Base-by-base conservation (phyloP, 2,113 vertebrate species). In the Calidris pygmaea region DNA sequence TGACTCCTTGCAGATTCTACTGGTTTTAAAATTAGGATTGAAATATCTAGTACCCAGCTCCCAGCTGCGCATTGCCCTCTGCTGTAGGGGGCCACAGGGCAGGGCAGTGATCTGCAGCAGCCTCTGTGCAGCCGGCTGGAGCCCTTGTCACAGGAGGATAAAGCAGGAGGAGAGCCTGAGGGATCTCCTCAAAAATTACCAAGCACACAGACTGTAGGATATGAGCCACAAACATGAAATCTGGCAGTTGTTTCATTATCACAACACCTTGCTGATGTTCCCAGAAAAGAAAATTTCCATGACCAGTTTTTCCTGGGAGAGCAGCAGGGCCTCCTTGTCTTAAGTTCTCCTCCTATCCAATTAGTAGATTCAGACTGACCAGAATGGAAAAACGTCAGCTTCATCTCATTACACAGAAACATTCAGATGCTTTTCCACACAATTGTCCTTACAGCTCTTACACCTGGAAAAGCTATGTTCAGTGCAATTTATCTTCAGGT, bases 71-170 rank as follows among this genome's bases (percentile, higher is more conserved):
- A 17, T 23, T 79, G 50, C 32, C n/a, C 43, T 59, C 48, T 59
- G 50, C 67, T 59, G 45, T 30, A 7, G 20, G 29, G 29, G 30
- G 4, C 12, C 14, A 14, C 23, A 19, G 6, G 12, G 20, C 32
- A 20, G 7, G 48, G 55, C 45, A 3, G 4, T 27, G 34, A 50
- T 15, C 48, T 32, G 17, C 27, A 30, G 37, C 55, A 83, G 26
- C 13, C 26, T 34, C 81, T 22, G 7, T 6, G 14, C 41, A 52
- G 41, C 15, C 0, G 0, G 26, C 45, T 63, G 48, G n/a, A 80
- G 56, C 45, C 7, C 4, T 4, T 4, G 2, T 2, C 9, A 7
- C 17, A 20, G n/a, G 20, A 45, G 10, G 1, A 1, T 15, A 50
- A 72, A 43, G 15, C 58, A 66, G n/a, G 19, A 47, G 7, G 18